Conservation (phyloP, 2,113 vertebrate genomes). For the Eleginops maclovinus region DNA sequence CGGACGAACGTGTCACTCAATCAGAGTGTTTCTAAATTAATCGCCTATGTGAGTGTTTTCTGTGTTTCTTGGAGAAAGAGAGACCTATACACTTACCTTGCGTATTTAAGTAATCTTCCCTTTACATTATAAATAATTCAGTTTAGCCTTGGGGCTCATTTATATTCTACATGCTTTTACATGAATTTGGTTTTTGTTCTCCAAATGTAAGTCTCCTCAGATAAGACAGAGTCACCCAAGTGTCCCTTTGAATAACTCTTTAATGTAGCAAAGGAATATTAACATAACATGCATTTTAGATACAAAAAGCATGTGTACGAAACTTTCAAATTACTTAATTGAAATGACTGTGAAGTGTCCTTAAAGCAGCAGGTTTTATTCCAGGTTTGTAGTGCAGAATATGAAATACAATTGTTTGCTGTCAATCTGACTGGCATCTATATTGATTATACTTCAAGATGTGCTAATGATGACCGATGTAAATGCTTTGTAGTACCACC, state of each 20-base stretch:
- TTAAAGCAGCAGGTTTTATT: not conserved
- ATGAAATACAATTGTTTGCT: not conserved
- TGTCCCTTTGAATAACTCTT: no score
- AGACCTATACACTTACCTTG: no score
- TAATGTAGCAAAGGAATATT: no score
- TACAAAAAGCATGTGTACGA: not conserved
- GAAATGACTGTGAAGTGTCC: not conserved
- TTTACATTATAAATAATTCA: not conserved
- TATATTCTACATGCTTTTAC: not conserved
- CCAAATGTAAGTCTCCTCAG: not conserved
- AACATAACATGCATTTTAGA: not conserved
- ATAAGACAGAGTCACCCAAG: not conserved
- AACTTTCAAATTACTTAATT: not conserved
- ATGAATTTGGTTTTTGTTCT: not conserved
- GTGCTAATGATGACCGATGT: not conserved
- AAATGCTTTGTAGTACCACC: not conserved
- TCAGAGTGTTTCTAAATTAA: conserved; percentile 33
- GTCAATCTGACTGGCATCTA: no score
- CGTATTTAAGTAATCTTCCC: no score
- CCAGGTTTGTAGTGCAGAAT: not conserved
- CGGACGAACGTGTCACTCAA: conserved; percentile 36
- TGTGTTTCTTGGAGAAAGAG: not conserved
- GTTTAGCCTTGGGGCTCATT: not conserved
- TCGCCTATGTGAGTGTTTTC: conserved; percentile 23
- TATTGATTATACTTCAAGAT: not conserved